Percentiles rank a stretch among this genome's conserved stretches.
These are phyloP conservation scores for Artibeus lituratus DNA, from an alignment of 2,797 vertebrate genomes.

Conservation along the genomic window DNA sequence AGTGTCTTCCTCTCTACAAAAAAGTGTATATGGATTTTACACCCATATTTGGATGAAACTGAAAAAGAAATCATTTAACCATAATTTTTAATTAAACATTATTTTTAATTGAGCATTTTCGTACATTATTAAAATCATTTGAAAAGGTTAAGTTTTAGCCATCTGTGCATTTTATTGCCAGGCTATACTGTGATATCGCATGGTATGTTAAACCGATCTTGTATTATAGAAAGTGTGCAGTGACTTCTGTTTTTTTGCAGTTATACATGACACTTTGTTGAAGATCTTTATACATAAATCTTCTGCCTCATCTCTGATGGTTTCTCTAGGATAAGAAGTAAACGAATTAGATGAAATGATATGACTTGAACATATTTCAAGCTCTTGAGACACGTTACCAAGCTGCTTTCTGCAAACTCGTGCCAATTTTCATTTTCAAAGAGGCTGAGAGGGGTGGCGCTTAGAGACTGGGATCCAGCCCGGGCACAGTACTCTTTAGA, in stretches of 20 bases:
- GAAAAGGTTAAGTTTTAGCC: background rate
- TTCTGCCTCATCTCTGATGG: constrained; percentile 3
- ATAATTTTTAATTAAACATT: background rate
- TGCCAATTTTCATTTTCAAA: constrained; percentile 50
- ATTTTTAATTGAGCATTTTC: background rate
- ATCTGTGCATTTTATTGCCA: background rate
- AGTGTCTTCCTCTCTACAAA: background rate
- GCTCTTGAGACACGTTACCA: constrained; percentile 15
- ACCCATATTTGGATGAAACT: background rate
- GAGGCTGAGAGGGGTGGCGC: constrained; percentile 5
- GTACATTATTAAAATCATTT: background rate
- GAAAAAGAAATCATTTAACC: background rate
- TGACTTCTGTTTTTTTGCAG: background rate
- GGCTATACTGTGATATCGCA: background rate
- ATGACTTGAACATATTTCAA: background rate
- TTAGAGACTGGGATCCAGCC: constrained; percentile 19
- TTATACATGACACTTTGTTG: background rate
- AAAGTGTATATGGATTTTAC: background rate
- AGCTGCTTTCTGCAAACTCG: background rate
- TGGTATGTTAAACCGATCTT: background rate
- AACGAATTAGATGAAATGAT: constrained; percentile 32
- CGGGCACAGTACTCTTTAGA: background rate
- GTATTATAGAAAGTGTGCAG: background rate
- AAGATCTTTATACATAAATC: constrained; percentile 14
- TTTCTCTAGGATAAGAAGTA: constrained; percentile 38